A percentile compares a stretch with the other conserved stretches of the same genome.
phyloP scores from a whole-genome alignment of 1,140 invertebrate species.

The Gonioctena quinquepunctata region DNA sequence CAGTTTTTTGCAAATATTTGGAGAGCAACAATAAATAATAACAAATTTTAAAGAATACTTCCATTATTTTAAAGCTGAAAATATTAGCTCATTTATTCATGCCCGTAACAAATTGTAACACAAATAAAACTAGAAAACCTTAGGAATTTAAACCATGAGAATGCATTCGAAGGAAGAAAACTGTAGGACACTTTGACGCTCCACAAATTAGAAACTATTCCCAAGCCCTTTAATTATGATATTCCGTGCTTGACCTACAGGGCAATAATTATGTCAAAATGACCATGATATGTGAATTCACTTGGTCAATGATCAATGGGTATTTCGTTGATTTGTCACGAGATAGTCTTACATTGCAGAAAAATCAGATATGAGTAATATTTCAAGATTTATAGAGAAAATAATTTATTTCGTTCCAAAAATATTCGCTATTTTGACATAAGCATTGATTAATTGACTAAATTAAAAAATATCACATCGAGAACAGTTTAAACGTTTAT shows the following conservation, averaged over 20 bases:
- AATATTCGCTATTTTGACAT: slow-evolving; percentile 16
- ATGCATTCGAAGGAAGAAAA: too few relatives aligned
- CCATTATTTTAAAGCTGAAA: too few relatives aligned
- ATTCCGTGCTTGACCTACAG: background rate
- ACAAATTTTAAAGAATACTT: too few relatives aligned
- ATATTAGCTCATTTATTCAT: too few relatives aligned
- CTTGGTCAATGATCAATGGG: background rate
- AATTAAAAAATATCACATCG: slow-evolving; percentile 20
- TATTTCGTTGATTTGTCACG: background rate
- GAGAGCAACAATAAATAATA: too few relatives aligned
- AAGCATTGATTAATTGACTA: slow-evolving; percentile 17
- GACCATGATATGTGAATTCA: background rate
- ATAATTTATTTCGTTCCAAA: background rate
- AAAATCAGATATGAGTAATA: background rate
- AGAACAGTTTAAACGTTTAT: slow-evolving; percentile 1
- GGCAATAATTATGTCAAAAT: background rate
- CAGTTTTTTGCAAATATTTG: too few relatives aligned
- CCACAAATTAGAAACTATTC: too few relatives aligned
- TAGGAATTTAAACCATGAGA: too few relatives aligned
- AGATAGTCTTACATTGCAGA: slow-evolving; percentile 1
- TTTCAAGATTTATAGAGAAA: background rate
- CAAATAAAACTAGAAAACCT: too few relatives aligned
- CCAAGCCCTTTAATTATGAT: too few relatives aligned
- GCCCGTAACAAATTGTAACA: too few relatives aligned
- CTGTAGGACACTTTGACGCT: too few relatives aligned